A percentile compares a stretch with the other conserved stretches of the same genome.
These are phyloP conservation scores for Tanypteryx hageni DNA, from an alignment of 2,888 invertebrate species.

Conservation along the genomic window DNA sequence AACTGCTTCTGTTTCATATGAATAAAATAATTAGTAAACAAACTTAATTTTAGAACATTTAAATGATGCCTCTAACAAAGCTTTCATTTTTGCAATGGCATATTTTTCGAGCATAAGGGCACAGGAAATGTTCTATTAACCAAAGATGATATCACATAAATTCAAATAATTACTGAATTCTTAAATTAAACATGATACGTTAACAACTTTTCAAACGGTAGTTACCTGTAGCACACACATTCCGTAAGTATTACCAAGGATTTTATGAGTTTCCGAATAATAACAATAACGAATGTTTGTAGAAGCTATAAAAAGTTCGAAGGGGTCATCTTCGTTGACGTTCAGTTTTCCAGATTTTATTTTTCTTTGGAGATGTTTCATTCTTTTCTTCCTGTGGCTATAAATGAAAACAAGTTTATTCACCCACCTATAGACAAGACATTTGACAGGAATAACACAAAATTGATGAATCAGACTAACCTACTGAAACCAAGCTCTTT, in stretches of 20 bases:
- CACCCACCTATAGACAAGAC: neutral
- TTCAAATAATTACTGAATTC: constrained; percentile 29
- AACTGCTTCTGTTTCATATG: neutral
- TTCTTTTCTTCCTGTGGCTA: constrained; percentile 94
- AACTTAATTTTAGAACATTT: too few species aligned
- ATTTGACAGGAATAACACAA: neutral
- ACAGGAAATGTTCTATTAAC: neutral
- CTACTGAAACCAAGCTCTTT: constrained; percentile 94
- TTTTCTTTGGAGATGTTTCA: constrained; percentile 88
- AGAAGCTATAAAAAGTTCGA: constrained; percentile 96
- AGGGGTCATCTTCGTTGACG: constrained; percentile 96
- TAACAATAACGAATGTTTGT: constrained; percentile 98
- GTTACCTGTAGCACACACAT: constrained; percentile 93
- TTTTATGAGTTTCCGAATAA: constrained; percentile 98
- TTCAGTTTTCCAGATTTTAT: constrained; percentile 92
- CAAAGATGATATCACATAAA: constrained; percentile 6
- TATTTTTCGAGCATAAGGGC: too few species aligned
- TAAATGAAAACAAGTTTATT: constrained; percentile 67
- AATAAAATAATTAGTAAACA: neutral
- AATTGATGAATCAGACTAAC: constrained; percentile 74
- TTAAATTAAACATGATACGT: neutral
- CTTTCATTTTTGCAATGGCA: too few species aligned
- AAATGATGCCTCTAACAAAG: too few species aligned
- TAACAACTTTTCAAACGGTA: neutral
- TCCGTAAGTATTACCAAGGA: constrained; percentile 97